These are phyloP conservation scores for Vulpes lagopus DNA, from an alignment of 2,113 vertebrate species.

Conservation along the genomic window DNA sequence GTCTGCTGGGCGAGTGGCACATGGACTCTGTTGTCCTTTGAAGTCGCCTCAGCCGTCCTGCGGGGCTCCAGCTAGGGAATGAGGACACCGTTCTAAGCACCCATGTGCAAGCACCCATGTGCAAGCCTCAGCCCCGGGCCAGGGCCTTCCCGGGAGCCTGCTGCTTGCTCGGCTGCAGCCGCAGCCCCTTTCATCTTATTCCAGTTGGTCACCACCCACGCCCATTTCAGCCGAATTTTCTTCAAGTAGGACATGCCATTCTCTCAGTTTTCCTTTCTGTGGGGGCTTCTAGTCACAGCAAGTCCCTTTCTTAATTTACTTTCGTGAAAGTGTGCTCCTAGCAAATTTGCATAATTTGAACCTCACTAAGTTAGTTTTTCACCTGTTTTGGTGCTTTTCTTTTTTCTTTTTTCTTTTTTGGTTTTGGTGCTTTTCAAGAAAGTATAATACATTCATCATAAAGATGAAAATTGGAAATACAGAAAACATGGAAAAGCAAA, in stretches of 20 bases:
- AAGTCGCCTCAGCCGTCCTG: neutral
- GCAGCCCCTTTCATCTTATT: neutral
- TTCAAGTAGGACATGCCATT: neutral
- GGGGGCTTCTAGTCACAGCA: neutral
- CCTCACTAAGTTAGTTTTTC: conserved; percentile 23
- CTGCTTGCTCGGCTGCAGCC: neutral
- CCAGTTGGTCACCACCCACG: neutral
- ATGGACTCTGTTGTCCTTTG: neutral
- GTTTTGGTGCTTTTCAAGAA: neutral
- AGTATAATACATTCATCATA: neutral
- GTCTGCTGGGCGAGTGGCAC: neutral
- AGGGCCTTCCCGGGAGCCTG: fast-evolving
- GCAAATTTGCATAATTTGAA: conserved; percentile 25
- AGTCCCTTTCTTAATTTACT: neutral
- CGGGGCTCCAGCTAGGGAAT: neutral
- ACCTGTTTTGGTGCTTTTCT: neutral
- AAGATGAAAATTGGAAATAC: neutral
- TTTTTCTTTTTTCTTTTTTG: no score
- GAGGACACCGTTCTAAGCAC: neutral
- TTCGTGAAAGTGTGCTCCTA: neutral
- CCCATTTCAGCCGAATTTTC: neutral
- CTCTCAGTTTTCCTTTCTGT: conserved; percentile 1
- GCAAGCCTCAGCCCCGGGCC: neutral
- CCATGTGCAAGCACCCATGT: neutral
- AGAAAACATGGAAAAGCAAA: conserved; percentile 39